Base-by-base conservation (phyloP, 1,140 invertebrate species). In the Wiebesia pumilae region DNA sequence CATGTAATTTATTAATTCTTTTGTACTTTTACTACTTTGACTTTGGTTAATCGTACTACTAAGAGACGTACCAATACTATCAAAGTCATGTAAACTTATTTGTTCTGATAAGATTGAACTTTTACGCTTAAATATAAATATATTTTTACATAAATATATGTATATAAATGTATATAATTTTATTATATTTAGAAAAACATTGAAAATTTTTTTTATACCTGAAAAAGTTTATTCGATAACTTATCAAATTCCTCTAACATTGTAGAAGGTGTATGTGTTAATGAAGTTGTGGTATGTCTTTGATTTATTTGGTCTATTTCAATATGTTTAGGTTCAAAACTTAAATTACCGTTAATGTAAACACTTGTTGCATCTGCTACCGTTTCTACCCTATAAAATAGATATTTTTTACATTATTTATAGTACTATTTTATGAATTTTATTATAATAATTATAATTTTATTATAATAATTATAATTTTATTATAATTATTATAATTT, bases 351-450 rank as follows among this genome's bases (percentile, higher is more conserved):
- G 38, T 35, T 35, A 7, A 3, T 4, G 79, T 86, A 89, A 80
- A 83, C 83, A 30, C 78, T 80, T 75, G 65, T 35, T 51, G 84
- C 38, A 54, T 21, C 69, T 16, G 33, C 24, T 43, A 91, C 77
- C 19, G 88, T 87, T 81, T 89, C 87, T n/a, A 79, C 2, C 24
- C 90, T 91, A 30, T 43, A 81, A 87, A 21, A 24, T 84, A 80
- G 10, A 24, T 54, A 43, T 40, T 54, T 62, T 81, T 54, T 40
- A 88, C 62, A 54, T 69, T n/a, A 7, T 27, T 43, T 54, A 33
- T 79, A n/a, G n/a, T n/a, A 58, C n/a, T 58, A 78, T 47, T 47
- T 27, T 75, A 40, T 35, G 80, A 62, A 62, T 62, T 35, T 47
- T 40, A 58, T 14, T n/a, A 40, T 81, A 24, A 69, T 69, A 69